These are phyloP conservation scores for Sminthurides aquaticus DNA, from an alignment of 2,888 invertebrate species.

Conservation along the genomic window DNA sequence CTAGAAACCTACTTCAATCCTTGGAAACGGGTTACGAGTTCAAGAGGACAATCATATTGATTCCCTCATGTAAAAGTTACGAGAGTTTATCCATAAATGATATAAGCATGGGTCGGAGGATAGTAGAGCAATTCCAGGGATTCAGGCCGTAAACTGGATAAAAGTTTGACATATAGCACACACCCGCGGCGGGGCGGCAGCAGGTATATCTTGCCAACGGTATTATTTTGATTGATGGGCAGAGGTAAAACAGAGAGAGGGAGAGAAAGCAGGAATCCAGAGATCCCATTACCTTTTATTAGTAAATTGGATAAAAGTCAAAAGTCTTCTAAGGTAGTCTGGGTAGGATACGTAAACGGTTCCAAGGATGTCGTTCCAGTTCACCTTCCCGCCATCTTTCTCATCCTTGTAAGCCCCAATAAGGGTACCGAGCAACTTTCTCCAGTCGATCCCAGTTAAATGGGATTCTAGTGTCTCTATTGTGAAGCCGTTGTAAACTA, in stretches of 20 bases:
- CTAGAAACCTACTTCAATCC: too few relatives aligned
- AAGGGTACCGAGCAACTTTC: conserved; percentile 25
- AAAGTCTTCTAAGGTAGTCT: conserved; percentile 45
- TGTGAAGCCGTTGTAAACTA: conserved; percentile 47
- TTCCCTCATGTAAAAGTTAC: too few relatives aligned
- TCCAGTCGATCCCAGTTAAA: conserved; percentile 47
- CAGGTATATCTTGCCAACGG: too few relatives aligned
- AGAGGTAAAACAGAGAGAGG: neutral
- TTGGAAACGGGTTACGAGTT: too few relatives aligned
- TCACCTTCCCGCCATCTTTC: conserved; percentile 19
- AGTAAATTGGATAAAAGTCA: conserved; percentile 41
- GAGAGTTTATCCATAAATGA: too few relatives aligned
- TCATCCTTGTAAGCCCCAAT: conserved; percentile 21
- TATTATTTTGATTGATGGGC: too few relatives aligned
- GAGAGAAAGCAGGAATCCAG: neutral
- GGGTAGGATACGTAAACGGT: conserved; percentile 45
- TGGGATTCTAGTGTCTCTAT: conserved; percentile 49
- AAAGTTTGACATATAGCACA: too few relatives aligned
- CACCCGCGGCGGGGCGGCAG: too few relatives aligned
- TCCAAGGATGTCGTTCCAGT: conserved; percentile 38
- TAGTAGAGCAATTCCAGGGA: too few relatives aligned
- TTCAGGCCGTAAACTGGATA: too few relatives aligned
- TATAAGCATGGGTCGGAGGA: too few relatives aligned
- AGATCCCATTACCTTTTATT: conserved; percentile 35
- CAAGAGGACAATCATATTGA: too few relatives aligned